phyloP scores from a whole-genome alignment of 2,888 invertebrate genomes.

The Acronicta leporina region DNA sequence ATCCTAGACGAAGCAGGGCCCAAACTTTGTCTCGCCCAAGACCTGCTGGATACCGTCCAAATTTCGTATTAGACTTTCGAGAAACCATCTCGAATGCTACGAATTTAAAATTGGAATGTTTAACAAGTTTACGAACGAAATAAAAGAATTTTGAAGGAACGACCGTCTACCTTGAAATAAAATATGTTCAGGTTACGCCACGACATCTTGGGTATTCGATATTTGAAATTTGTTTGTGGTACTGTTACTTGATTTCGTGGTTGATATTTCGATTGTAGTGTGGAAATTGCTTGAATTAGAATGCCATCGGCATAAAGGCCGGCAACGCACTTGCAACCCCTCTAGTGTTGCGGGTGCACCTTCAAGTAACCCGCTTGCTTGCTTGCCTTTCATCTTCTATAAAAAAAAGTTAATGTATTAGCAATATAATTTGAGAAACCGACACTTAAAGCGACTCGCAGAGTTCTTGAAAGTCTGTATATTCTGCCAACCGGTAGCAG shows the following conservation, averaged over 20 bases:
- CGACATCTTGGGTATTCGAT: background rate
- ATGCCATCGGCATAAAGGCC: too few species aligned
- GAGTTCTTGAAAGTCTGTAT: too few species aligned
- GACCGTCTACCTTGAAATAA: conserved; percentile 14
- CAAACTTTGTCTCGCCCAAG: conserved; percentile 31
- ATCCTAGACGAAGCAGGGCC: conserved; percentile 11
- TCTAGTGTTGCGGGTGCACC: too few species aligned
- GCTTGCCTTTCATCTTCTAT: too few species aligned
- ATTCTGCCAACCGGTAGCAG: too few species aligned
- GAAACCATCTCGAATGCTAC: conserved; percentile 44
- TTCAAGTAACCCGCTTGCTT: too few species aligned
- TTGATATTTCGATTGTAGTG: background rate
- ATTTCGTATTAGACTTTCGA: conserved; percentile 53
- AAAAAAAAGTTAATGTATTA: too few species aligned
- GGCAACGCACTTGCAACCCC: too few species aligned
- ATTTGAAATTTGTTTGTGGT: background rate
- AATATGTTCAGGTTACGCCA: conserved; percentile 23
- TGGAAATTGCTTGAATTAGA: background rate
- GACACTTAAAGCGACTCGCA: too few species aligned
- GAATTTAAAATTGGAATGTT: conserved; percentile 59
- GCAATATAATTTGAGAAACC: too few species aligned
- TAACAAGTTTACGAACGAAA: conserved; percentile 53
- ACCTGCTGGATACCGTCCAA: conserved; percentile 57
- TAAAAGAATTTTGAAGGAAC: conserved; percentile 36
- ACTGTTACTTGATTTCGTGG: background rate